Conservation (phyloP, 2,888 invertebrate genomes). For the Ischnus inquisitorius region DNA sequence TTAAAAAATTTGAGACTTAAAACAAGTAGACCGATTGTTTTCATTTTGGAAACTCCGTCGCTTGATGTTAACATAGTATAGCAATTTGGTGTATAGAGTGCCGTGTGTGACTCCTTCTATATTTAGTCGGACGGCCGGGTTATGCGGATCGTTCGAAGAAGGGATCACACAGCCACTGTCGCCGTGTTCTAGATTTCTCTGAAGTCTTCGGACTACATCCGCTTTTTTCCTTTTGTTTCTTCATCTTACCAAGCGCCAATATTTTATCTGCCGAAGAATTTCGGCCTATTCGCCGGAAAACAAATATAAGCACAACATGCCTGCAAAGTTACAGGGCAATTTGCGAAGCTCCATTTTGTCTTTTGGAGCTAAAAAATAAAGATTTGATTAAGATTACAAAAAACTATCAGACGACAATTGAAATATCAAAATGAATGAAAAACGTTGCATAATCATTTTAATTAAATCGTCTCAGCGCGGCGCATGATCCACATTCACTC, state of each 20-base stretch:
- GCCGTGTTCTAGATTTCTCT: constrained; percentile 53
- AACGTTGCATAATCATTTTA: no score
- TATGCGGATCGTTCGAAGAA: constrained; percentile 66
- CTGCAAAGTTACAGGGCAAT: neutral
- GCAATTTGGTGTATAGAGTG: constrained; percentile 19
- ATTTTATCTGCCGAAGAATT: neutral
- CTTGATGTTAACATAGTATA: neutral
- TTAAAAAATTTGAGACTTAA: neutral
- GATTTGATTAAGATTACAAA: no score
- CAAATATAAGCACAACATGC: neutral
- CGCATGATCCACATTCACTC: no score
- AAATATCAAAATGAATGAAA: no score
- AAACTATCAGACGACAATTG: no score
- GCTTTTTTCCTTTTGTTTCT: neutral
- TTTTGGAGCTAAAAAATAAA: no score
- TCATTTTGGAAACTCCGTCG: neutral
- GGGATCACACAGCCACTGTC: constrained; percentile 41
- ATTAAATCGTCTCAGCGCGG: no score
- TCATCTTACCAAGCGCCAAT: neutral
- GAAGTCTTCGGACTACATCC: neutral
- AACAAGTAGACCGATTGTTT: neutral
- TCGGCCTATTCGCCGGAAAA: neutral
- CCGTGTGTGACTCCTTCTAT: constrained; percentile 70
- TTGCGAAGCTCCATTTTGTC: neutral
- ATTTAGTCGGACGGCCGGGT: constrained; percentile 76